Base-by-base conservation (phyloP, 2,113 vertebrate genomes). In the Physeter macrocephalus region DNA sequence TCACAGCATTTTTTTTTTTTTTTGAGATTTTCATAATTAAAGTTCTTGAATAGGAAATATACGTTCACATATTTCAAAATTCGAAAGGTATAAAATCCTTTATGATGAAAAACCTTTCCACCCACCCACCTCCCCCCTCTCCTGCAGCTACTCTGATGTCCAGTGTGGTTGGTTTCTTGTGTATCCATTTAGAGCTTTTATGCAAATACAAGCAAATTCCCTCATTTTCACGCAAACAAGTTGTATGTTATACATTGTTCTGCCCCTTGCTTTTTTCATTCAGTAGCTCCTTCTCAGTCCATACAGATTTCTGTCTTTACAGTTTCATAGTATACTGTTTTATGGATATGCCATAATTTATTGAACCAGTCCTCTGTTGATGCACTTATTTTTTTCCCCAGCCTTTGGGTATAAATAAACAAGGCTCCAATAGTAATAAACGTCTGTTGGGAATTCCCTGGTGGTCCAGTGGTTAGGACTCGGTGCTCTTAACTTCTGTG, bases 21-120 rank as follows among this genome's bases (percentile, higher is more conserved):
- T 52, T 52, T 52, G 52, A 95, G n/a, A 6, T 39, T 84, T 83
- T 71, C 8, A 72, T 59, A 29, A 71, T 92, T 81, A 41, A 89
- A 64, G 29, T 74, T 64, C 57, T 54, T n/a, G n/a, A 72, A 29
- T 64, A 61, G 18, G 23, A 27, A 57, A 59, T 69, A 59, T 69
- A 59, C 21, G 62, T 25, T 46, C 41, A 49, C 43, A 18, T 59
- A 81, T 85, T 90, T 57, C 21, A 71, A 36, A 85, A 74, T 17
- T 71, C 12, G 15, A 62, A n/a, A 59, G 36, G 31, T 61, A 23
- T 20, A 18, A 59, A 88, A 9, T 66, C 18, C 31, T 95, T 59
- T 21, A 11, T 3, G 13, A 31, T 88, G 23, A 52, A 64, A 25
- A 71, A 9, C 2, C 3, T 15, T 34, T 34, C 21, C 34, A 12